Base-by-base conservation (phyloP, 2,888 invertebrate species). In the Ochlodes sylvanus region DNA sequence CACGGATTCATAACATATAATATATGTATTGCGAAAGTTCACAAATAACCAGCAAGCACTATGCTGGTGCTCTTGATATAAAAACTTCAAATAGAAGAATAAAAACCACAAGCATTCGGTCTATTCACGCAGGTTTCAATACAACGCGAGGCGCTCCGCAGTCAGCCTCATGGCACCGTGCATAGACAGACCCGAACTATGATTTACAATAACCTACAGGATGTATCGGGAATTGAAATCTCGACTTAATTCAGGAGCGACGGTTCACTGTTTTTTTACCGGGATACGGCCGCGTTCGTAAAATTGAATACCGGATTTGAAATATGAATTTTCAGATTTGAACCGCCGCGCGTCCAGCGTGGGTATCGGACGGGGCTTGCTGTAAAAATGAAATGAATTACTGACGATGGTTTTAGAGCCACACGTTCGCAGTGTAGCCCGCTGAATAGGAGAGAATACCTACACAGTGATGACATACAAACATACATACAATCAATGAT, bases 221-320 rank as follows among this genome's bases (percentile, higher is more conserved):
- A 34, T 47, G 60, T 44, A 60, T 60, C 60, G 60, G 60, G 60
- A 32, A 47, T 32, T 47, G 47, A 47, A 60, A 60, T 60, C 60
- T 44, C 47, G 32, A 44, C 44, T 60, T 60, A 60, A 60, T 60
- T 60, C 47, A 44, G 27, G 27, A 21, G 7, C 27, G 60, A 44
- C 21, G 42, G 42, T 21, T 57, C 15, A 60, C 32, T 60, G 27
- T 50, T 50, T 50, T 50, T 50, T 19, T 50, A 12, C 17, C 19
- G 50, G 19, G 50, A 50, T 19, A 19, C 19, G 50, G 50, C 6
- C 19, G 19, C 50, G 44, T 17, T 50, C 19, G 50, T 17, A 10
- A 50, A 56, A 56, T 56, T 56, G 56, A 56, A 56, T 19, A 50
- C 50, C 50, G 50, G 50, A 50, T 50, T 50, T 50, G 50, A 50